Conservation (phyloP, 2,797 vertebrate genomes). For the Tokudaia tokunoshimensis region DNA sequence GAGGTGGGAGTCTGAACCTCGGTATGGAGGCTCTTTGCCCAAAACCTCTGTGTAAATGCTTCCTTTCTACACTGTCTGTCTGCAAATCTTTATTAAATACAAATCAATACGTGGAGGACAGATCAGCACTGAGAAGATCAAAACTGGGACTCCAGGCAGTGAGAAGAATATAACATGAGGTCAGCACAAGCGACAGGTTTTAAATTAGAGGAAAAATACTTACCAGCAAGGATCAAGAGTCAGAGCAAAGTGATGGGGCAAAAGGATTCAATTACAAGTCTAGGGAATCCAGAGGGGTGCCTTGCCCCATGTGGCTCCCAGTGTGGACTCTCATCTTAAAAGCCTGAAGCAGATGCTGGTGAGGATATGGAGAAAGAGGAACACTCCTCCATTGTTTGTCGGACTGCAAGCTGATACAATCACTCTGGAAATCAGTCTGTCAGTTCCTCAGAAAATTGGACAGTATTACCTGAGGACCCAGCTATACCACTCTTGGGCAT, state of each 20-base stretch:
- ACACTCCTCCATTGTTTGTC: too few species aligned
- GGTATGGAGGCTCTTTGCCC: neutral
- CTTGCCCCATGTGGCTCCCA: neutral
- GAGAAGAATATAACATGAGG: neutral
- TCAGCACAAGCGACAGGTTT: neutral
- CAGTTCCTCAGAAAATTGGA: too few species aligned
- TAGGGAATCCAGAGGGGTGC: neutral
- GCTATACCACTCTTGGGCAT: too few species aligned
- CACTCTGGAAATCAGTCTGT: too few species aligned
- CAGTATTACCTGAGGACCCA: too few species aligned
- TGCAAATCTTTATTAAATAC: conserved; percentile 22
- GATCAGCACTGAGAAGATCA: conserved; percentile 47
- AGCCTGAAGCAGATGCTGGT: too few species aligned
- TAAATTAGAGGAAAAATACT: neutral
- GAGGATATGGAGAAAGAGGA: too few species aligned
- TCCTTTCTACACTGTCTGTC: neutral
- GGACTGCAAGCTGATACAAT: too few species aligned
- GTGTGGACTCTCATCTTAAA: neutral
- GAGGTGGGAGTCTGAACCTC: neutral
- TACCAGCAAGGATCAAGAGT: neutral
- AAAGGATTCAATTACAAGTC: neutral
- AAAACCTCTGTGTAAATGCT: neutral
- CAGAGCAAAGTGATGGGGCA: neutral
- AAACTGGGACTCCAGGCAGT: neutral
- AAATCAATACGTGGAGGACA: neutral